phyloP scores from a whole-genome alignment of 2,797 vertebrate species.

The Nannoperca australis region DNA sequence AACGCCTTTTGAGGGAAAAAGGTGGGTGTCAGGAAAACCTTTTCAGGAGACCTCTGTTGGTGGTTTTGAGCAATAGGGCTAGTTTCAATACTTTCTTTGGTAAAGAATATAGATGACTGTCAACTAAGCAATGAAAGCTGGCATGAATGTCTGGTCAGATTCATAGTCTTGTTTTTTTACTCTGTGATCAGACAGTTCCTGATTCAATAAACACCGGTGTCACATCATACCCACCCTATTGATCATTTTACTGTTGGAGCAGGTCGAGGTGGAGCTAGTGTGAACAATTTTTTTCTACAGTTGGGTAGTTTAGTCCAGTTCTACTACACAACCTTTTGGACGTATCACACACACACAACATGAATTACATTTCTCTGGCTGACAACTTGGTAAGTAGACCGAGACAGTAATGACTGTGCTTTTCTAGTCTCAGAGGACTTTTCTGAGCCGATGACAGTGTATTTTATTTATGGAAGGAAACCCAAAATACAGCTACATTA shows the following conservation, averaged over 20 bases:
- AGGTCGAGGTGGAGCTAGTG: too few species aligned
- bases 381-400: not conserved
- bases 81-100: not conserved
- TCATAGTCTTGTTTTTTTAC: not conserved
- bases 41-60: not conserved
- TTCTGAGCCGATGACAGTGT: not conserved
- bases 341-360: not conserved
- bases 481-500: not conserved
- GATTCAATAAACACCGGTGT: not conserved
- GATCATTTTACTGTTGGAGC: too few species aligned
- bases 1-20: slow-evolving; percentile 90
- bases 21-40: slow-evolving; percentile 66
- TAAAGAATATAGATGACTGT: not conserved
- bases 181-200: not conserved
- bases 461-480: not conserved
- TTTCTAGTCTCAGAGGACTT: not conserved
- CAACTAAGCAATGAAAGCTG: not conserved
- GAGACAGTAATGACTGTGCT: not conserved
- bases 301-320: not conserved
- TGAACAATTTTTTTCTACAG: too few species aligned
- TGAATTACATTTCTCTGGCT: too few species aligned
- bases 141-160: not conserved
- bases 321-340: not conserved
- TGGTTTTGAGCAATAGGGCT: not conserved
- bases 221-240: too few species aligned